phyloP scores from a whole-genome alignment of 2,888 invertebrate genomes.

The Melieria omissa region DNA sequence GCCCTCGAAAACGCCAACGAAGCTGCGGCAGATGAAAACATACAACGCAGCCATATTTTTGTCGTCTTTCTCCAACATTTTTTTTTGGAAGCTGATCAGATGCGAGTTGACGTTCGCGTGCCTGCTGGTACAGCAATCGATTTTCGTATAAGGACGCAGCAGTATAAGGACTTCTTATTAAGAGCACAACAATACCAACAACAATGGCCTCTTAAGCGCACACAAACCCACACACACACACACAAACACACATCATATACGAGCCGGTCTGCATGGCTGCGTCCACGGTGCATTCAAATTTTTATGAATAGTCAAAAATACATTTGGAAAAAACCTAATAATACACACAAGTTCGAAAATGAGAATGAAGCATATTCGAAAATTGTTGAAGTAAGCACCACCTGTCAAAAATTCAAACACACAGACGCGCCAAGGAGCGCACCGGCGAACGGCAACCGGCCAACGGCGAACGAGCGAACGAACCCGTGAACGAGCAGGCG shows the following conservation, averaged over 20 bases:
- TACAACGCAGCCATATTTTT: too few species aligned
- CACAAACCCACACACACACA: slow-evolving; percentile 9
- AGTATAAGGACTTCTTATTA: too few species aligned
- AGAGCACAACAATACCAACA: too few species aligned
- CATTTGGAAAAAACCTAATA: slow-evolving; percentile 39
- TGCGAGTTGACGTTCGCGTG: too few species aligned
- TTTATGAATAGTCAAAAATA: slow-evolving; percentile 51
- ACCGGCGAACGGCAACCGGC: slow-evolving; percentile 37
- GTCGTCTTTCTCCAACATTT: too few species aligned
- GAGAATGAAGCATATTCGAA: slow-evolving; percentile 34
- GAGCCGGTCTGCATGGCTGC: neutral
- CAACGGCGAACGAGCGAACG: slow-evolving; percentile 26
- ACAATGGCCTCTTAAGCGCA: neutral
- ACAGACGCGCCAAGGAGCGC: slow-evolving; percentile 38
- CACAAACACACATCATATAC: neutral
- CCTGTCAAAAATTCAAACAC: slow-evolving; percentile 58
- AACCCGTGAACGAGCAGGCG: slow-evolving; percentile 30
- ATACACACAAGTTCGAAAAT: slow-evolving; percentile 35
- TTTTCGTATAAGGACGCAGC: too few species aligned
- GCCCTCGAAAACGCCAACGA: too few species aligned
- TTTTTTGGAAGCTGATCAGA: too few species aligned
- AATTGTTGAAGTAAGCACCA: slow-evolving; percentile 52
- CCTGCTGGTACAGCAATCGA: too few species aligned
- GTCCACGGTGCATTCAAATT: neutral
- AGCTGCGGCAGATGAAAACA: too few species aligned